Base-by-base conservation (phyloP, 1,140 invertebrate species). In the Drosophila aff. region DNA sequence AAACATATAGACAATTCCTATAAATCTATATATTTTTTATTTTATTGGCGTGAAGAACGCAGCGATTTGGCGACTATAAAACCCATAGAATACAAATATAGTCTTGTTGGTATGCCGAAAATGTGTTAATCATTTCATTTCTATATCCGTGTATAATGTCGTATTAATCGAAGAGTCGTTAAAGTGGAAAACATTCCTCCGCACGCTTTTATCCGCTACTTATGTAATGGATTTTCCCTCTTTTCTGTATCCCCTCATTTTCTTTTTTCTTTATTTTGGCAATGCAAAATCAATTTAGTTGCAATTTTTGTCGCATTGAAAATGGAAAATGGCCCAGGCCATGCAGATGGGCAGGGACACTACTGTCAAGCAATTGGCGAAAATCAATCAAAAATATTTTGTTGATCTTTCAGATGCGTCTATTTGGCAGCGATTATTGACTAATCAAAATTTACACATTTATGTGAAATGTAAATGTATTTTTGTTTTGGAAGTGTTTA, bases 71-170 rank as follows among this genome's bases (percentile, higher is more conserved):
- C 21, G 68, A 53, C 80, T 31, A 79, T 86, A 82, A 74, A 81
- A 81, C 33, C 53, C 40, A 80, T 63, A 68, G 64, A 68, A 31
- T 66, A 67, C n/a, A 40, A 59, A 68, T 76, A 75, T 64, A 69
- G 76, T 57, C 57, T 79, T 65, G 74, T 43, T 66, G 81, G 84
- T 67, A 89, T 89, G 71, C 64, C 50, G 68, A 84, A 84, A 76
- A 90, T 89, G 85, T 76, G 78, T 84, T 76, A 79, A 89, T 65
- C 73, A 89, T 84, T 83, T 74, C 62, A 58, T 31, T 68, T 36
- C 40, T 72, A 55, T 78, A 78, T 75, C 58, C 66, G 76, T 40
- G 21, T 43, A 69, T 79, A 60, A 84, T 75, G 60, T 50, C 63
- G 60, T 71, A 76, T 83, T 83, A 71, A 76, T 83, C 43, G 69